Percentiles rank a stretch among this genome's conserved stretches.
Evolutionary conservation across 2,797 vertebrate genomes (phyloP).

Genomic region (Eulemur coronatus): DNA sequence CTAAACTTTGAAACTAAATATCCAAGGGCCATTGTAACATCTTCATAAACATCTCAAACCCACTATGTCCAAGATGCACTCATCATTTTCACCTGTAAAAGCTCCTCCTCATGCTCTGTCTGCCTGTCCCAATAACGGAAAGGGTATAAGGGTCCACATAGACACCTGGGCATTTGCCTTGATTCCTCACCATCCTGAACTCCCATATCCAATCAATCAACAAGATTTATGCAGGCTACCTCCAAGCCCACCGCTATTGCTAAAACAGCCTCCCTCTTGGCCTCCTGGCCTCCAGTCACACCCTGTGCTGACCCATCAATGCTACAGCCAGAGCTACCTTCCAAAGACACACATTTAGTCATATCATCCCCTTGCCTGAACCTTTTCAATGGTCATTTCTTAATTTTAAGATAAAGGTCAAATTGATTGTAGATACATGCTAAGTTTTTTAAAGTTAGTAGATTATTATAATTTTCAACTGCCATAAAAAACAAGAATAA

Average conservation of each 20-base stretch:
- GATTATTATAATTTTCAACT: background rate
- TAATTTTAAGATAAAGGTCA: constrained; percentile 8
- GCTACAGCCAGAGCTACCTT: background rate
- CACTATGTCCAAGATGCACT: background rate
- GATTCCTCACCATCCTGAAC: background rate
- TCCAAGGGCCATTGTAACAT: background rate
- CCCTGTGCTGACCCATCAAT: background rate
- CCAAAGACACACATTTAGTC: background rate
- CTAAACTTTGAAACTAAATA: background rate
- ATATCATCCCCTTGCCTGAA: background rate
- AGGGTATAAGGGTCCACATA: background rate
- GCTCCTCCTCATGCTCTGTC: background rate
- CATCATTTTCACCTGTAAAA: background rate
- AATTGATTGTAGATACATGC: background rate
- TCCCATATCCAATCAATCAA: background rate
- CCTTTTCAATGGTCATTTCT: background rate
- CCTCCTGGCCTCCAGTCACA: background rate
- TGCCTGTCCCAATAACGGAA: background rate
- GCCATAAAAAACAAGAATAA: background rate
- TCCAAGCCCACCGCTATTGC: background rate
- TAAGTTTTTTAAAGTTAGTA: background rate
- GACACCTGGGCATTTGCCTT: background rate
- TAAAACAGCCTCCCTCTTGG: background rate
- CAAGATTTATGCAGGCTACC: background rate
- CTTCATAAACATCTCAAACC: background rate